Evolutionary conservation across 2,888 invertebrate species (phyloP), one percentile per base, ranked within the genome.

Genomic region (Herminia tarsipennalis): DNA sequence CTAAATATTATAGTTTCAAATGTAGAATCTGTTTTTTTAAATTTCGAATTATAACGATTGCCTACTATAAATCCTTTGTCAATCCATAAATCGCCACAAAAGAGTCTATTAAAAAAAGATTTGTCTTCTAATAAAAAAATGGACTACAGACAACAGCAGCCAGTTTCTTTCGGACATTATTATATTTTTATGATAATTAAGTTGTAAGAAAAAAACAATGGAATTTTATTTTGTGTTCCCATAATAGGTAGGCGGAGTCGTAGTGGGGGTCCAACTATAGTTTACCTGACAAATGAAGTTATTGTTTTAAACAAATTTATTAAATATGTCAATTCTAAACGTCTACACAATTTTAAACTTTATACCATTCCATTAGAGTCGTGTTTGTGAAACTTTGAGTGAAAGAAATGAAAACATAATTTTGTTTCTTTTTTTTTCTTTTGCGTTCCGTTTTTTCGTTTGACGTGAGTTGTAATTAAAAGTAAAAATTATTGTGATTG

Each of bases 401-500:
- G 2, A 13, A n/a, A n/a, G 3, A 6, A 24, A 24, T 9, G 44
- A 30, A 43, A 36, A 18, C 1, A 1, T 39, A 46, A 42, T 1
- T 42, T 60, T 33, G 58, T 32, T 5, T 6, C 37, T 47, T 53
- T 55, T 36, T 59, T 54, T 41, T 25, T 42, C 43, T 54, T 51
- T 60, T 56, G n/a, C 69, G 61, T 53, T 63, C 21, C 56, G 63
- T 66, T 62, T 66, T 67, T 61, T 24, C 42, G 49, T 61, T 62
- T 73, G 79, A 81, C 79, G 78, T 74, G 64, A 60, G 59, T 61
- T 75, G 69, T 85, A 87, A 88, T 89, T 89, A 88, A 87, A 85
- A 81, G 78, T 81, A 76, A 84, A 86, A 88, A 83, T 88, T 87
- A 90, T 88, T 88, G 80, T 86, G 86, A 90, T 89, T 88, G 86